These are phyloP conservation scores for Dromiciops gliroides DNA, from an alignment of 2,113 vertebrate species.

Conservation along the genomic window DNA sequence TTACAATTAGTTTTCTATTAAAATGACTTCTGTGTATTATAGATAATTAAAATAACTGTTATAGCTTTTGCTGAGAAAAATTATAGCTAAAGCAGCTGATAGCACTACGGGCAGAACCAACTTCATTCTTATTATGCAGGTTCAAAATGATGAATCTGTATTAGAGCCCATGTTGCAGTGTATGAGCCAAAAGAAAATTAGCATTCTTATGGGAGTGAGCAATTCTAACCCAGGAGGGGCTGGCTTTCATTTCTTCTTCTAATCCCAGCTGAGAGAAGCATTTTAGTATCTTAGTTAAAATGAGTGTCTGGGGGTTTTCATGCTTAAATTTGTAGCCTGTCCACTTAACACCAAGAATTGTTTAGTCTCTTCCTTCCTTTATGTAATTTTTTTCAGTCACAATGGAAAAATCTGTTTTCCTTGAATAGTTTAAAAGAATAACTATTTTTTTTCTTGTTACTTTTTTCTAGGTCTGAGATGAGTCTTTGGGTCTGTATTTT, in stretches of 20 bases:
- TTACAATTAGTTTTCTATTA: background rate
- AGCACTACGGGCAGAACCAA: background rate
- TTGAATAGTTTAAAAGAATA: background rate
- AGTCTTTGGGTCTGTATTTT: background rate
- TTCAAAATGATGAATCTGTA: background rate
- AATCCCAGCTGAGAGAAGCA: background rate
- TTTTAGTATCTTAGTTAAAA: background rate
- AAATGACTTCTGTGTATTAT: background rate
- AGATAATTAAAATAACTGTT: slow-evolving; percentile 2
- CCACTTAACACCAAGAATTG: no score
- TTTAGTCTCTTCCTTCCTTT: background rate
- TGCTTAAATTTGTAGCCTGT: background rate
- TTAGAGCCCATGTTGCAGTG: background rate
- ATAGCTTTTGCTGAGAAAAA: background rate
- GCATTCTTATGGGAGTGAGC: background rate
- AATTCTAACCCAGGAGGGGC: background rate
- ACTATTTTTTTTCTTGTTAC: background rate
- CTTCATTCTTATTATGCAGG: background rate
- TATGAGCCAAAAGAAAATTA: background rate
- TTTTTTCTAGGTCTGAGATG: background rate
- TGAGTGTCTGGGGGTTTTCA: background rate
- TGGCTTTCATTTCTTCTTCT: background rate
- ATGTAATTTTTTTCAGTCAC: background rate
- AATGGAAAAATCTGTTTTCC: background rate
- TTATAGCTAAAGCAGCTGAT: background rate